A percentile compares a stretch with the other conserved stretches of the same genome.
phyloP scores from a whole-genome alignment of 2,113 vertebrate genomes.

The Oriolus oriolus region DNA sequence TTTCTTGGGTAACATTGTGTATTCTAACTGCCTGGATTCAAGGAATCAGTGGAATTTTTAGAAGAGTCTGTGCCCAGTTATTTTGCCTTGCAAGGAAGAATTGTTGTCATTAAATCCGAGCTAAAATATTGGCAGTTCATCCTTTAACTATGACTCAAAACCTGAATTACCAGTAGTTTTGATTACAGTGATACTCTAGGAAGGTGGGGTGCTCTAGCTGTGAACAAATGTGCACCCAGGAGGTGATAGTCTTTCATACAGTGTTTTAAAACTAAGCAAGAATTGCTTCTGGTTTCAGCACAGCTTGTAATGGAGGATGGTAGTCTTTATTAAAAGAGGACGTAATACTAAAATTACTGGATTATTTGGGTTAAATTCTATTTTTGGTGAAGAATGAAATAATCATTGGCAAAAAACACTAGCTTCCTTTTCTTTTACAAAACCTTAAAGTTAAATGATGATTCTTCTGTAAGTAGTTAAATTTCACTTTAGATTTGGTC shows the following conservation, averaged over 20 bases:
- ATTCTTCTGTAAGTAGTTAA: background rate
- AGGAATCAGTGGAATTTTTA: background rate
- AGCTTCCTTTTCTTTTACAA: background rate
- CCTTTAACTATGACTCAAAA: conserved; percentile 13
- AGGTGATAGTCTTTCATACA: background rate
- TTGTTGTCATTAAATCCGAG: background rate
- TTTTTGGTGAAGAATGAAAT: conserved; percentile 13
- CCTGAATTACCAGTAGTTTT: conserved; percentile 43
- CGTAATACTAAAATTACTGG: background rate
- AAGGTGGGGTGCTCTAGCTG: background rate
- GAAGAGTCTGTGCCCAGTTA: background rate
- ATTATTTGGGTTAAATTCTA: conserved; percentile 4
- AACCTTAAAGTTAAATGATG: background rate
- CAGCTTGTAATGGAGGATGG: background rate
- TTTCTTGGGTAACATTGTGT: background rate
- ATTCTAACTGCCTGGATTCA: background rate
- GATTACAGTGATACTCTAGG: background rate
- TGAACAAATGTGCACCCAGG: background rate
- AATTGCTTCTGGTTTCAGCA: background rate
- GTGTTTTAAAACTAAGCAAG: background rate
- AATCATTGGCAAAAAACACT: background rate
- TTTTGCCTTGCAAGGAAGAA: background rate
- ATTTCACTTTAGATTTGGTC: background rate
- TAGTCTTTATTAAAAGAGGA: background rate
- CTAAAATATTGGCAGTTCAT: background rate